Evolutionary conservation across 2,113 vertebrate genomes (phyloP).

Genomic region (Urocynchramus pylzowi): DNA sequence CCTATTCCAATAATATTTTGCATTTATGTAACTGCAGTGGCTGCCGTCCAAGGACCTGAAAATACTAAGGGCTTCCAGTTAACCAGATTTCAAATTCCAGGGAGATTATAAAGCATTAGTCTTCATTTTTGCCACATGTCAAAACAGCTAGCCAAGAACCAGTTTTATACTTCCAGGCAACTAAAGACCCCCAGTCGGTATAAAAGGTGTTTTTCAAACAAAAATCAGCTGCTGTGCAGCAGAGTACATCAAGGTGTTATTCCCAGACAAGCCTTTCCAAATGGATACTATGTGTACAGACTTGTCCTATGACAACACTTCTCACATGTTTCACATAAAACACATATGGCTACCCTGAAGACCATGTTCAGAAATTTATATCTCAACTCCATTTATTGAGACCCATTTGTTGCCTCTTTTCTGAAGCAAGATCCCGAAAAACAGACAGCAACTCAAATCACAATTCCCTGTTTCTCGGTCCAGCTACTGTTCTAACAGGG

Average conservation of each 20-base stretch:
- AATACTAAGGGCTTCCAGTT: neutral
- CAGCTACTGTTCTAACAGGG: neutral
- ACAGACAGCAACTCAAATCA: neutral
- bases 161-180: neutral
- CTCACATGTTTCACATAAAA: neutral
- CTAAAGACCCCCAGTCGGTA: neutral
- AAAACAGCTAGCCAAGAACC: neutral
- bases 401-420: neutral
- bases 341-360: neutral
- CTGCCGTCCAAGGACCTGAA: neutral
- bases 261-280: neutral
- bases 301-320: neutral
- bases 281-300: neutral
- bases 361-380: neutral
- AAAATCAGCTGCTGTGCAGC: neutral
- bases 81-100: neutral
- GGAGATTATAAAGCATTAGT: neutral
- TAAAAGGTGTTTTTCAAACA: neutral
- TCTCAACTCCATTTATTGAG: neutral
- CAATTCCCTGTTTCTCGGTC: neutral
- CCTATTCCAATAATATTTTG: constrained; percentile 57
- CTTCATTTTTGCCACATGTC: neutral
- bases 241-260: neutral
- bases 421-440: neutral
- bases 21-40: constrained; percentile 41